Conservation (phyloP, 2,888 invertebrate genomes). For the Eilema depressum region DNA sequence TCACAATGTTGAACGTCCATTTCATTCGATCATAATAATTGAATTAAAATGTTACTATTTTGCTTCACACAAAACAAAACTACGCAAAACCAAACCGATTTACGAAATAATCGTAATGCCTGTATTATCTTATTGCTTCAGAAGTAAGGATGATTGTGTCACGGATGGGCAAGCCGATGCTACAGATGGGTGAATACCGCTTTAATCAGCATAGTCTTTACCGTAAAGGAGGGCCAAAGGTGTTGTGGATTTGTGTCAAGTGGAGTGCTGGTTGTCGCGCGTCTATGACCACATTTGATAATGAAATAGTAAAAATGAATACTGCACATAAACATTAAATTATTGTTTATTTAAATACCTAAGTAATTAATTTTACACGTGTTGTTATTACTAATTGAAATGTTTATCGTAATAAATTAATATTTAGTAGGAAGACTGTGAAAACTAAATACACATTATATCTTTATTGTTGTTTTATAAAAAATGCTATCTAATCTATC, state of each 20-base stretch:
- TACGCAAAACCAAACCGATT: neutral
- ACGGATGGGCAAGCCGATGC: conserved; percentile 36
- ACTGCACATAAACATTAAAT: conserved; percentile 56
- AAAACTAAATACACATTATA: neutral
- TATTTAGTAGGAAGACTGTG: neutral
- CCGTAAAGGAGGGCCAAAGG: conserved; percentile 45
- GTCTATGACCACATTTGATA: conserved; percentile 59
- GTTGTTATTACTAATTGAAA: neutral
- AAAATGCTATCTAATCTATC: neutral
- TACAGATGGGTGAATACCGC: conserved; percentile 52
- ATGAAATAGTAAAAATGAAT: conserved; percentile 54
- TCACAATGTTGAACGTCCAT: neutral
- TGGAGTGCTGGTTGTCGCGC: conserved; percentile 58
- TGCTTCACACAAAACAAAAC: neutral
- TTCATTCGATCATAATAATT: neutral
- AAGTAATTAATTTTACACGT: neutral
- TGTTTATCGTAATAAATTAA: neutral
- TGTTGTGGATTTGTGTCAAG: conserved; percentile 61
- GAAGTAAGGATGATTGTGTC: conserved; percentile 31
- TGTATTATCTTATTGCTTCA: conserved; percentile 13
- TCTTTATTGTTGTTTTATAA: neutral
- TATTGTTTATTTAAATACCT: neutral
- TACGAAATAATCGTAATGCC: neutral
- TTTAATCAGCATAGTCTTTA: conserved; percentile 57
- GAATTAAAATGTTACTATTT: neutral